phyloP scores from a whole-genome alignment of 2,113 vertebrate species.

The Cairina moschata region DNA sequence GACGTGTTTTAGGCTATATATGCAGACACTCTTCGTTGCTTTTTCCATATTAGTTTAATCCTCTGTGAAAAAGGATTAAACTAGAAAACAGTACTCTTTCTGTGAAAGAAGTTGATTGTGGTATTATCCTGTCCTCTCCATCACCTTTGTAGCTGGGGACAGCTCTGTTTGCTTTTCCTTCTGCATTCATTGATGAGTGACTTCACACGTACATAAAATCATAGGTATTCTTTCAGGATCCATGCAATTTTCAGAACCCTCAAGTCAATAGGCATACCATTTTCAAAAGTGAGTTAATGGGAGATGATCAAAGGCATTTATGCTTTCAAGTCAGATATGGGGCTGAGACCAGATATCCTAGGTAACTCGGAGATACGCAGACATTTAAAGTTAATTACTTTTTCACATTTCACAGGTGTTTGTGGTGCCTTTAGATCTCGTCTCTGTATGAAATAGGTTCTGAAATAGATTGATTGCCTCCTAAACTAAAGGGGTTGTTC shows the following conservation, averaged over 20 bases:
- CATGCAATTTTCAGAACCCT: neutral
- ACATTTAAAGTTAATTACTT: neutral
- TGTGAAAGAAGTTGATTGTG: neutral
- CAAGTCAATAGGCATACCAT: neutral
- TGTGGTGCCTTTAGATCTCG: neutral
- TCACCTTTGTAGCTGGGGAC: neutral
- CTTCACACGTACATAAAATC: neutral
- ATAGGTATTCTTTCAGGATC: neutral
- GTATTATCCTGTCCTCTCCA: neutral
- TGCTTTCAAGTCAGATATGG: neutral
- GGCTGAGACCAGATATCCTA: neutral
- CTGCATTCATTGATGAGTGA: neutral
- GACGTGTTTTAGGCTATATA: neutral
- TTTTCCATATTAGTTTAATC: slow-evolving; percentile 3
- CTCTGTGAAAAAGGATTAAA: neutral
- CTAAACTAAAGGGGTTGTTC: neutral
- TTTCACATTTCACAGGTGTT: neutral
- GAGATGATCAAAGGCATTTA: neutral
- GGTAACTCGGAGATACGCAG: neutral
- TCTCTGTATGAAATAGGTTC: neutral
- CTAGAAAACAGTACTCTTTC: neutral
- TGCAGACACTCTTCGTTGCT: neutral
- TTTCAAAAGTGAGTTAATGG: neutral
- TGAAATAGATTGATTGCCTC: neutral
- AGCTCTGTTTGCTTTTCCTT: neutral